A percentile compares a stretch with the other conserved stretches of the same genome.
These are phyloP conservation scores for Grapholita molesta DNA, from an alignment of 1,140 invertebrate genomes.

Conservation along the genomic window DNA sequence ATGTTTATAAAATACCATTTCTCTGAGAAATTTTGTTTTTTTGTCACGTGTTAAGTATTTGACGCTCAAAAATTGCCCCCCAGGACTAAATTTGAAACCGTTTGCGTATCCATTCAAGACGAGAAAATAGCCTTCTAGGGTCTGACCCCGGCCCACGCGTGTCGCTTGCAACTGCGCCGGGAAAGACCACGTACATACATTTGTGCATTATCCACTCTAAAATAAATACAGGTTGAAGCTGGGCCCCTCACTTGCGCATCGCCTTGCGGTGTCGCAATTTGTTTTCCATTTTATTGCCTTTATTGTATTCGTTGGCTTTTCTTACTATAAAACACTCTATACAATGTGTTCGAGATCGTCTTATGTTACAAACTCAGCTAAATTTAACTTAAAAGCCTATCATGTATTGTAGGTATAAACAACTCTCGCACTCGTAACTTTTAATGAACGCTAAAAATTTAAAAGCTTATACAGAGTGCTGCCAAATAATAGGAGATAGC, in stretches of 20 bases:
- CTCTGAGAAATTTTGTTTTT: too few species aligned
- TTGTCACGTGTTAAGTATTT: too few species aligned
- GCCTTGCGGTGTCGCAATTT: background rate
- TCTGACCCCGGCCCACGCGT: constrained; percentile 32
- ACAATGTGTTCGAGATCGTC: background rate
- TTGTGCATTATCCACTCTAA: constrained; percentile 35
- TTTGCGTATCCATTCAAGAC: background rate
- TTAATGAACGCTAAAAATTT: constrained; percentile 46
- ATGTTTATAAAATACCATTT: too few species aligned
- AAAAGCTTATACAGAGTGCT: constrained; percentile 35
- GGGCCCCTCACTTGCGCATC: constrained; percentile 5
- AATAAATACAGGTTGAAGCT: constrained; percentile 19
- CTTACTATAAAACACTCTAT: background rate
- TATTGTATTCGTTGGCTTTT: background rate
- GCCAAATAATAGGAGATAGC: constrained; percentile 28
- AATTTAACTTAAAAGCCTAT: background rate
- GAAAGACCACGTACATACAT: constrained; percentile 34
- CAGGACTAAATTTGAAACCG: background rate
- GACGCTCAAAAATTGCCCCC: too few species aligned
- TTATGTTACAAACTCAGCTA: background rate
- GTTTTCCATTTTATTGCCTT: background rate
- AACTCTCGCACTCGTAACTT: constrained; percentile 27
- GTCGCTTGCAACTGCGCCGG: constrained; percentile 22
- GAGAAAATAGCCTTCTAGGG: background rate
- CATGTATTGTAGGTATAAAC: background rate